These are phyloP conservation scores for Drosophila ogumai DNA, from an alignment of 1,140 invertebrate genomes.

Conservation along the genomic window DNA sequence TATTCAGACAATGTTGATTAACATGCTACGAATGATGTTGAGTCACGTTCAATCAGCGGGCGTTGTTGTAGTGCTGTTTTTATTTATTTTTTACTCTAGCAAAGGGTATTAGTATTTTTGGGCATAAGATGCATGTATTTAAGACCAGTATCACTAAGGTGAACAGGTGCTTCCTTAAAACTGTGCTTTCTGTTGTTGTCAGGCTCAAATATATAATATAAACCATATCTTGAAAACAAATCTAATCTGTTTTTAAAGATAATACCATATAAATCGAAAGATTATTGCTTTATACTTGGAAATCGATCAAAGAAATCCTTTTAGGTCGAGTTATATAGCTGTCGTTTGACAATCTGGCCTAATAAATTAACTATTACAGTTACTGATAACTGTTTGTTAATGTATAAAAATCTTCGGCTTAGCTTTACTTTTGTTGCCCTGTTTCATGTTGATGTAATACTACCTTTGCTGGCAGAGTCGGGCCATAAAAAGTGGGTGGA, in stretches of 20 bases:
- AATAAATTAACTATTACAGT: background rate
- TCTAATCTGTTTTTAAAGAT: background rate
- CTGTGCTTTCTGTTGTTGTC: no score
- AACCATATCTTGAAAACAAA: background rate
- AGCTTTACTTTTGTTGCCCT: background rate
- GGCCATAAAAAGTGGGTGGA: constrained; percentile 24
- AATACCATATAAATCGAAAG: background rate
- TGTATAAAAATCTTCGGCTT: background rate
- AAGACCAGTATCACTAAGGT: background rate
- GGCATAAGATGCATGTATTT: background rate
- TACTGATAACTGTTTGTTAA: background rate
- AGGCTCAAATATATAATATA: no score
- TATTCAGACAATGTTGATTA: constrained; percentile 43
- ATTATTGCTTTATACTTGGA: background rate
- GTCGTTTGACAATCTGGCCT: background rate
- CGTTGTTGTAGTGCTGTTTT: constrained; percentile 13
- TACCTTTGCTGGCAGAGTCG: constrained; percentile 39
- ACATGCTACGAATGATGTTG: constrained; percentile 46
- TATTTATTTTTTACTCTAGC: constrained; percentile 11
- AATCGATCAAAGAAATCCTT: background rate
- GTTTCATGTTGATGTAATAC: constrained; percentile 38
- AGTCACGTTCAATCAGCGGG: constrained; percentile 46
- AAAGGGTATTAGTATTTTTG: background rate
- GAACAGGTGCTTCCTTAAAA: background rate
- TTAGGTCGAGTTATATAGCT: background rate